phyloP scores from a whole-genome alignment of 2,888 invertebrate genomes.

The Lypha dubia region DNA sequence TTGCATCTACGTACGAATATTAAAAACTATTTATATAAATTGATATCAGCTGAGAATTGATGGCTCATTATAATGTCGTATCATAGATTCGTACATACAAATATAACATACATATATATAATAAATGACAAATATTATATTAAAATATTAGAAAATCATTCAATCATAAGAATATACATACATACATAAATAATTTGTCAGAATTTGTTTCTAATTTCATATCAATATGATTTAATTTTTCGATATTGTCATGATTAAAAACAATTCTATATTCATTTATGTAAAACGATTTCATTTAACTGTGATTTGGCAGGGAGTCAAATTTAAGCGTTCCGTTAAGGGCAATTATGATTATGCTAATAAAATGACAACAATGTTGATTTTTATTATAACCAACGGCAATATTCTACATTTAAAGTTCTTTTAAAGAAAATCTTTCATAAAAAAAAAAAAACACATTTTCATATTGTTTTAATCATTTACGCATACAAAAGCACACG shows the following conservation, averaged over 20 bases:
- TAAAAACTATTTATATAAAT: no score
- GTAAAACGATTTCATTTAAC: neutral
- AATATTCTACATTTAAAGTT: slow-evolving; percentile 30
- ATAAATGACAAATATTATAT: neutral
- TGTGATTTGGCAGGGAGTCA: neutral
- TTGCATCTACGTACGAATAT: no score
- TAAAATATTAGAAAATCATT: neutral
- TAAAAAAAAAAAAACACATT: no score
- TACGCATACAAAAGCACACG: neutral
- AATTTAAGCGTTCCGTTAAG: slow-evolving; percentile 7
- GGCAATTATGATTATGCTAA: slow-evolving; percentile 40
- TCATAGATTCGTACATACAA: no score
- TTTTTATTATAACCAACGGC: slow-evolving; percentile 50
- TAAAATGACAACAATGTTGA: slow-evolving; percentile 40
- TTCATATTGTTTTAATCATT: neutral
- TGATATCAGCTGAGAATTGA: no score
- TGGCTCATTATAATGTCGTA: no score
- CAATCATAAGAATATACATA: neutral
- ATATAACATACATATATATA: no score
- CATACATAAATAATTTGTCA: no score
- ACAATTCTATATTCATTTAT: slow-evolving; percentile 12
- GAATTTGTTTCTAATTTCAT: neutral
- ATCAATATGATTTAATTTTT: neutral
- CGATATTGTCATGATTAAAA: neutral
- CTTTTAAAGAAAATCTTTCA: no score